A percentile compares a stretch with the other conserved stretches of the same genome.
Evolutionary conservation across 2,113 vertebrate species (phyloP).

Genomic region (Corynorhinus townsendii): DNA sequence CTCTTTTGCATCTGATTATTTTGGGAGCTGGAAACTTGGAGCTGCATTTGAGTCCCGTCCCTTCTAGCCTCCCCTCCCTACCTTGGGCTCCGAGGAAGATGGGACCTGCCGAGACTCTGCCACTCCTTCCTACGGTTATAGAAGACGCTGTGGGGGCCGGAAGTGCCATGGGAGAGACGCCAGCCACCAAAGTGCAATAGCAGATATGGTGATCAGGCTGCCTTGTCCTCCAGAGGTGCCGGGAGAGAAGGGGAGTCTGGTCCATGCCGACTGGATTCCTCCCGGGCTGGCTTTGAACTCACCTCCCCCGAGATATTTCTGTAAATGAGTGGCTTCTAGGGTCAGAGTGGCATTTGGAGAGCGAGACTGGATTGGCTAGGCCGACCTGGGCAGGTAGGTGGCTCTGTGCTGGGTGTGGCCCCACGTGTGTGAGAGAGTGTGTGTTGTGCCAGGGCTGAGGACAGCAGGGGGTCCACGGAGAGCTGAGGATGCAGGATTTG

Average conservation of each 20-base stretch:
- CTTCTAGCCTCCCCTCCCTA: conserved; percentile 44
- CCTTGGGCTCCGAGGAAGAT: conserved; percentile 53
- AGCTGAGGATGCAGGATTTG: neutral
- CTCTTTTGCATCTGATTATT: conserved; percentile 63
- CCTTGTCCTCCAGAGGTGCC: conserved; percentile 45
- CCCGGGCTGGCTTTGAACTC: conserved; percentile 38
- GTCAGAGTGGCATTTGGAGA: conserved; percentile 48
- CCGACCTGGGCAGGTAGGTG: conserved; percentile 65
- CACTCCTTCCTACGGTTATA: neutral
- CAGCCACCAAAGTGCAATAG: conserved; percentile 40
- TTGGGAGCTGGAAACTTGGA: conserved; percentile 67
- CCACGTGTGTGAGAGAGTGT: neutral
- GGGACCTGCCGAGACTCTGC: conserved; percentile 40
- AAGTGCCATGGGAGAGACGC: neutral
- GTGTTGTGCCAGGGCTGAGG: neutral
- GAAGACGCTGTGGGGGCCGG: conserved; percentile 23
- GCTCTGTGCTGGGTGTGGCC: conserved; percentile 47
- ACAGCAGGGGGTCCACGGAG: neutral
- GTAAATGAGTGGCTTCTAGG: conserved; percentile 46
- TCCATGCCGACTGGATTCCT: neutral
- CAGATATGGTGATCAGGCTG: conserved; percentile 57
- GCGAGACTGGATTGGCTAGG: conserved; percentile 46
- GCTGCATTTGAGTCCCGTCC: conserved; percentile 64
- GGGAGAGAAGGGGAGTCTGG: conserved; percentile 20
- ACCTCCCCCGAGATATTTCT: neutral